Evolutionary conservation across 1,140 invertebrate genomes (phyloP).

Genomic region (Macrotrachela quadricornifera): DNA sequence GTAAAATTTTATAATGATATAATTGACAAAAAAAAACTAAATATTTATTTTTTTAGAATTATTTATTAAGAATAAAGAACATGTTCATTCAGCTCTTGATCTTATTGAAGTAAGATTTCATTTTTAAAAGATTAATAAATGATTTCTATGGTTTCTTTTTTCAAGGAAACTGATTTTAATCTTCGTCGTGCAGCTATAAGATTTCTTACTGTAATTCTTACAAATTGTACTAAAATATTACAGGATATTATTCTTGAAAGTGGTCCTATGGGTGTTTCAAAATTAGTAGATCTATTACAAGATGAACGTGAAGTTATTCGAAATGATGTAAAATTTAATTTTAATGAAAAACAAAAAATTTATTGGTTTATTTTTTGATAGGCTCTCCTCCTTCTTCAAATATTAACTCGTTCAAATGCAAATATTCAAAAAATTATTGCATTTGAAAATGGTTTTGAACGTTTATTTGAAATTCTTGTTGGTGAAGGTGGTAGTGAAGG

Average conservation of each 20-base stretch:
- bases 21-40: no score
- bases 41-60: conserved; percentile 42
- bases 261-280: conserved; percentile 76
- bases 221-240: conserved; percentile 60
- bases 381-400: conserved; percentile 62
- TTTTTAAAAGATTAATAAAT: no score
- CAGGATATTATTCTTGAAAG: conserved; percentile 81
- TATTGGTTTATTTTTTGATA: no score
- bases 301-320: conserved; percentile 84
- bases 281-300: conserved; percentile 78
- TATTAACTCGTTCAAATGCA: conserved; percentile 78
- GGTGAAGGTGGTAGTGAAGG: conserved; percentile 78
- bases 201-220: conserved; percentile 48
- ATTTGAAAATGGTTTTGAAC: conserved; percentile 94
- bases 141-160: no score
- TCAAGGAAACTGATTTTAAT: conserved; percentile 3
- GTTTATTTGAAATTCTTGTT: conserved; percentile 70
- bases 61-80: conserved; percentile 51
- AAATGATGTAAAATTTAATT: conserved; percentile 43
- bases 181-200: conserved; percentile 40
- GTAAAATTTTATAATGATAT: no score
- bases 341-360: no score
- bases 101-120: not conserved
- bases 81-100: not conserved
- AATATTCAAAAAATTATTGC: conserved; percentile 99